Percentiles rank a stretch among this genome's conserved stretches.
phyloP scores from a whole-genome alignment of 1,140 invertebrate species.

The Phthorimaea operculella region DNA sequence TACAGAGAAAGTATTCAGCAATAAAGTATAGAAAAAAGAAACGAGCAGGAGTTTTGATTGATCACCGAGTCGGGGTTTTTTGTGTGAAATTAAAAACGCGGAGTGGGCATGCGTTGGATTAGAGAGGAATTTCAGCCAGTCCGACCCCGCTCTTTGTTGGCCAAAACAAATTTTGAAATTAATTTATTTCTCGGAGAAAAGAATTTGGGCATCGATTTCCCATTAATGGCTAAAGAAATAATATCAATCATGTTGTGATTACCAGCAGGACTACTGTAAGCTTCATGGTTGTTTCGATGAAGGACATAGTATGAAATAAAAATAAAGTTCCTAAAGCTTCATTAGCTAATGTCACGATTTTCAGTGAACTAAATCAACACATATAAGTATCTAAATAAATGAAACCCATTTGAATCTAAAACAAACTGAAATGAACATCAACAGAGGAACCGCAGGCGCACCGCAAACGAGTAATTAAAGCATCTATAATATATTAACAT shows the following conservation, averaged over 20 bases:
- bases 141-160: slow-evolving; percentile 35
- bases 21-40: slow-evolving; percentile 59
- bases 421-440: slow-evolving; percentile 22
- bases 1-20: slow-evolving; percentile 61
- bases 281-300: too few species aligned
- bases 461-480: slow-evolving; percentile 60
- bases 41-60: slow-evolving; percentile 61
- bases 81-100: slow-evolving; percentile 66
- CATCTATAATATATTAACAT: slow-evolving; percentile 62
- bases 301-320: too few species aligned
- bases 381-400: too few species aligned
- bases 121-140: slow-evolving; percentile 60
- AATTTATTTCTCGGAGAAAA: slow-evolving; percentile 46
- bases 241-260: too few species aligned
- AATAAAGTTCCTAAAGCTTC: too few species aligned
- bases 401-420: slow-evolving; percentile 7
- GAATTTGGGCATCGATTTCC: slow-evolving; percentile 41
- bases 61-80: slow-evolving; percentile 63
- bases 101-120: slow-evolving; percentile 61
- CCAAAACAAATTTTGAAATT: slow-evolving; percentile 48
- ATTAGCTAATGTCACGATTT: too few species aligned
- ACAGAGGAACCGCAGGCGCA: slow-evolving; percentile 37
- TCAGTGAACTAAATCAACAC: too few species aligned
- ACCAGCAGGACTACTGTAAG: too few species aligned
- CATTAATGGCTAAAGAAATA: slow-evolving; percentile 20